These are phyloP conservation scores for Felis catus DNA, from an alignment of 2,113 vertebrate genomes.

Conservation along the genomic window F.catus_Fca126_mat1.0 CM031416.1:51082001-51082500, in stretches of 20 bases:
- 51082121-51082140: background rate
- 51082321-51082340: background rate
- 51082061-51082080: background rate
- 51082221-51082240: background rate
- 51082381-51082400: background rate
- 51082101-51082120: background rate
- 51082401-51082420: background rate
- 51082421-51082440: background rate
- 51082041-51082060: background rate
- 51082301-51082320: background rate
- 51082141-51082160: background rate
- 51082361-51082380: background rate
- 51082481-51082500: background rate
- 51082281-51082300: background rate
- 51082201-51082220: background rate
- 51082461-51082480: background rate
- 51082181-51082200: background rate
- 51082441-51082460: background rate
- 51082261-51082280: background rate
- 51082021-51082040: background rate
- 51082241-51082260: background rate
- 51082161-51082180: background rate
- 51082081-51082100: background rate
- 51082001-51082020: background rate
- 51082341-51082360: background rate